phyloP scores from a whole-genome alignment of 2,888 invertebrate species.

The Eulithis prunata region DNA sequence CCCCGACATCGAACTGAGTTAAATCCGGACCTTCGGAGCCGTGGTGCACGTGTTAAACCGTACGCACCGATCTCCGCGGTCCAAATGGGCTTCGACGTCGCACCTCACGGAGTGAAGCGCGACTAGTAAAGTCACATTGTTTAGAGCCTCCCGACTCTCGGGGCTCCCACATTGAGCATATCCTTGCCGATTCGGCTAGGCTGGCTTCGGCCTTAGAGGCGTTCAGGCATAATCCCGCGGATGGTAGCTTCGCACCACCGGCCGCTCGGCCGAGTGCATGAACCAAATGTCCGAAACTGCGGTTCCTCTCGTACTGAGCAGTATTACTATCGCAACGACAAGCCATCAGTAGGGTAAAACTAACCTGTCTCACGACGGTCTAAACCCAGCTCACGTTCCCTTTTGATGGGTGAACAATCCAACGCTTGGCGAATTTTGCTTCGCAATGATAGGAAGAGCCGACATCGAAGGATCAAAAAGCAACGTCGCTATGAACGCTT shows the following conservation, averaged over 20 bases:
- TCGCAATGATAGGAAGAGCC: no score
- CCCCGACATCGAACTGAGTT: constrained; percentile 77
- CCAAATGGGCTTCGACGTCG: constrained; percentile 47
- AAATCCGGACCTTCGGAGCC: constrained; percentile 15
- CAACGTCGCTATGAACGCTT: no score
- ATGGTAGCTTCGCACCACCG: constrained; percentile 80
- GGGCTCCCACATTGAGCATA: constrained; percentile 61
- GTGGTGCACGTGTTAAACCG: no score
- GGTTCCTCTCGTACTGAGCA: constrained; percentile 63
- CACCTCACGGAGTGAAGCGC: no score
- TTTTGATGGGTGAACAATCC: constrained; percentile 64
- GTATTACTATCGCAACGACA: constrained; percentile 84
- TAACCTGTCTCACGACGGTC: constrained; percentile 87
- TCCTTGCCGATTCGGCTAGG: constrained; percentile 52
- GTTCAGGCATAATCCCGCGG: constrained; percentile 77
- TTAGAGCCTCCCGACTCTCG: constrained; percentile 75
- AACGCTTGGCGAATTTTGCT: no score
- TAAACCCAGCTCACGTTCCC: constrained; percentile 88
- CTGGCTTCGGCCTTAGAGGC: constrained; percentile 83
- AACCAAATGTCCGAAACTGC: constrained; percentile 67
- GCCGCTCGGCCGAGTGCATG: constrained; percentile 83
- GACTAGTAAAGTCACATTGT: constrained; percentile 48
- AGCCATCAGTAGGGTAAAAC: constrained; percentile 85
- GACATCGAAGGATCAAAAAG: no score
- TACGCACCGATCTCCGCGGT: constrained; percentile 47